A percentile compares a stretch with the other conserved stretches of the same genome.
Conservation (phyloP, 2,888 invertebrate species). For the Syrista parreyssii region DNA sequence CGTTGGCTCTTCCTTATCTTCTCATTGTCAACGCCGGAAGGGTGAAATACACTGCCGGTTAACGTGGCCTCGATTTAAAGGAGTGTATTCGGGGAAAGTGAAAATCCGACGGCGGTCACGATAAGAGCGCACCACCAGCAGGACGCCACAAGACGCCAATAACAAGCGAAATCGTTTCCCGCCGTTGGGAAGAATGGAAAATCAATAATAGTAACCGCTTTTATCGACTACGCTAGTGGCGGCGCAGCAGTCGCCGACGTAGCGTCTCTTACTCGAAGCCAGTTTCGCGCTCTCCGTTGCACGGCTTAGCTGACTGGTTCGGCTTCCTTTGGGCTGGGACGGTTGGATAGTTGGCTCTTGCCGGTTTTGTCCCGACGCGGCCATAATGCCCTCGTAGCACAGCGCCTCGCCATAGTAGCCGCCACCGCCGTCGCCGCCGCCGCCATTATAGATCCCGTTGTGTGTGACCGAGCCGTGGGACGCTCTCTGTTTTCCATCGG, state of each 20-base stretch:
- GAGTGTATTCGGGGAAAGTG: not conserved
- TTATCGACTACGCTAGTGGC: slow-evolving; percentile 50
- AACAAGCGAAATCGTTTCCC: slow-evolving; percentile 37
- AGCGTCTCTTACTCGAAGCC: slow-evolving; percentile 13
- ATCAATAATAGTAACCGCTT: slow-evolving; percentile 56
- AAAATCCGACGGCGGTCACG: not conserved
- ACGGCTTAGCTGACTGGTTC: not conserved
- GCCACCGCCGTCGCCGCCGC: slow-evolving; percentile 31
- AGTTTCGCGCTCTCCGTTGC: slow-evolving; percentile 1
- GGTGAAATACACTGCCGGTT: not conserved
- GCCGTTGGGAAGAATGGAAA: slow-evolving; percentile 46
- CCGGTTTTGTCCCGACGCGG: not conserved
- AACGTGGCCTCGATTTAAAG: not conserved
- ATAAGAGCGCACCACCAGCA: not conserved
- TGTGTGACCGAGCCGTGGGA: slow-evolving; percentile 57
- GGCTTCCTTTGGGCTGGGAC: not conserved
- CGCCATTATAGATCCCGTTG: slow-evolving; percentile 63
- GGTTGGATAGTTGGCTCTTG: not conserved
- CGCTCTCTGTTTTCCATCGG: slow-evolving; percentile 17
- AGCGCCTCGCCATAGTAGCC: slow-evolving; percentile 5
- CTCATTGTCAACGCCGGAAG: not conserved
- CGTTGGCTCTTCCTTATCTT: not conserved
- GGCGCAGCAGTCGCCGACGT: slow-evolving; percentile 19
- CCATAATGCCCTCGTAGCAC: not conserved
- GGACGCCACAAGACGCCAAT: not conserved